Evolutionary conservation across 1,140 invertebrate species (phyloP), one percentile per base, ranked within the genome.

Genomic region (Caerostris extrusa): DNA sequence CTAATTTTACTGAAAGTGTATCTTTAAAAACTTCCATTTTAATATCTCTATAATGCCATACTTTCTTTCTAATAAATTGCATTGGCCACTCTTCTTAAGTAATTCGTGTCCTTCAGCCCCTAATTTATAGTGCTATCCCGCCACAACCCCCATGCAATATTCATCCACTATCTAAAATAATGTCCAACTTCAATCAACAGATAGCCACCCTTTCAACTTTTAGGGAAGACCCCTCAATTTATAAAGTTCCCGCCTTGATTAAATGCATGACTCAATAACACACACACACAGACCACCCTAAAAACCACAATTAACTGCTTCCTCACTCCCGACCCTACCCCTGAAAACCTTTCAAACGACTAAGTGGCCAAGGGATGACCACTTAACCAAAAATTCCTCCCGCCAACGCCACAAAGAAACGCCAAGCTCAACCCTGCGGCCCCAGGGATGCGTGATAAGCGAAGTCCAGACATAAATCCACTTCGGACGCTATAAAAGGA

Each of bases 391-490:
- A 85, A 57, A 83, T 6, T 14, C 55, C 14, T 19, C 17, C 17
- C 17, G 12, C 8, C 8, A 77, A 50, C 34, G 34, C 14, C 55
- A 19, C 17, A 57, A 57, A 58, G 57, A 85, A 56, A 14, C 57
- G 82, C 12, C 34, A 50, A 34, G 55, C 55, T 57, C 57, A 85
- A 57, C 82, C 57, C 82, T 85, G 50, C 57, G 50, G 50, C 82
- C 57, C 82, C 82, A 85, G 82, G 34, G 55, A 85, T 57, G 82
- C 82, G 82, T 7, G 82, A 85, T 85, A 85, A 85, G 82, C 82
- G 82, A 19, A 7, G 55, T 7, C 34, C 34, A 50, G 7, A 77
- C 71, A 77, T 77, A 77, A 77, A 77, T 77, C 71, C 71, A 77
- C 71, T 77, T 77, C 14, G 34, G 71, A 12, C 34, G 71, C 50